Percentiles rank a stretch among this genome's conserved stretches.
Conservation (phyloP, 2,113 vertebrate species). For the Hippocampus mohnikei region DNA sequence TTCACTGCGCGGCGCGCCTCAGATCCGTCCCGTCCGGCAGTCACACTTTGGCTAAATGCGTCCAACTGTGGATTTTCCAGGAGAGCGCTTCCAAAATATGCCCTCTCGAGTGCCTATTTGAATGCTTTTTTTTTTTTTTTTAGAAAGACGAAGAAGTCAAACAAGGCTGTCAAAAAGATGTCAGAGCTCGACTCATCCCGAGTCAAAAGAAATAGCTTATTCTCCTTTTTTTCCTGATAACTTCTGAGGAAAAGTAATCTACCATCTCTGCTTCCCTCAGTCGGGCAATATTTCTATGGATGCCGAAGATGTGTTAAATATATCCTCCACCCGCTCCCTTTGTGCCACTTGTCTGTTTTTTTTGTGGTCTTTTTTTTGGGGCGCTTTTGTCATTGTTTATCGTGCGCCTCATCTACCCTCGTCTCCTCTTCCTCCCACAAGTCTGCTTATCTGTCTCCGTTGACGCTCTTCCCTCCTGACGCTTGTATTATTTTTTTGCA, state of each 20-base stretch:
- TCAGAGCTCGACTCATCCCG: neutral
- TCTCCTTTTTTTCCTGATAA: conserved; percentile 18
- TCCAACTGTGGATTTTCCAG: conserved; percentile 11
- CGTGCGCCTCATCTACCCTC: conserved; percentile 32
- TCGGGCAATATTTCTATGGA: conserved; percentile 11
- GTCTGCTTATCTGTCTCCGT: conserved; percentile 40
- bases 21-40: neutral
- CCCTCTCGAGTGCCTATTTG: conserved; percentile 22
- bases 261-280: conserved; percentile 18
- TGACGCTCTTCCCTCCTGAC: conserved; percentile 40
- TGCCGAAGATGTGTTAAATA: conserved; percentile 46
- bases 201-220: conserved; percentile 26
- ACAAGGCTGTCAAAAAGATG: conserved; percentile 2
- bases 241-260: conserved; percentile 31
- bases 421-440: conserved; percentile 30
- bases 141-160: conserved; percentile 1
- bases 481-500: conserved; percentile 48
- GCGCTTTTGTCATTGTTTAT: conserved; percentile 50
- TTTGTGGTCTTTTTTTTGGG: neutral
- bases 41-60: neutral
- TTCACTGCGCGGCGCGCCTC: conserved; percentile 48
- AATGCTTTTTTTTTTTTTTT: neutral
- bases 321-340: conserved; percentile 30
- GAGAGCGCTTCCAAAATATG: conserved; percentile 22
- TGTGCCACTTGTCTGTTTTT: conserved; percentile 36